phyloP scores from a whole-genome alignment of 2,797 vertebrate species.

The Eulemur coronatus region DNA sequence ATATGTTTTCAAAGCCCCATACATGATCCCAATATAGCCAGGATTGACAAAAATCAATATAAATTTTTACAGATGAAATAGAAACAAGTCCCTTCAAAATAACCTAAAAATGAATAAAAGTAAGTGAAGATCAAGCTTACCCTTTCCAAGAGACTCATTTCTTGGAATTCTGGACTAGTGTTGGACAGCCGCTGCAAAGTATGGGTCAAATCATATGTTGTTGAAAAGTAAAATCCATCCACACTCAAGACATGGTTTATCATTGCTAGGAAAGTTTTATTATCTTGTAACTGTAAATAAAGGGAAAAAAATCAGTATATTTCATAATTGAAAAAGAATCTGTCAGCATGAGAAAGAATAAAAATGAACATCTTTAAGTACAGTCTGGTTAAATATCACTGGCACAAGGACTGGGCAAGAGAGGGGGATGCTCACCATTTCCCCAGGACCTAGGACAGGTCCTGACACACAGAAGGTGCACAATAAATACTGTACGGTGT shows the following conservation, averaged over 20 bases:
- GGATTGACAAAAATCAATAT: background rate
- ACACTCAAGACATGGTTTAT: slow-evolving; percentile 92
- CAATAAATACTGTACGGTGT: accelerated
- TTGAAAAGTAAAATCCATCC: slow-evolving; percentile 97
- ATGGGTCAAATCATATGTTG: slow-evolving; percentile 95
- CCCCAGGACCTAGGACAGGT: background rate
- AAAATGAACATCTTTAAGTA: background rate
- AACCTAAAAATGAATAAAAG: background rate
- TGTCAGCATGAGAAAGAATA: background rate
- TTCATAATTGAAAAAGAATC: background rate
- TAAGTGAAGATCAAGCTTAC: slow-evolving; percentile 84
- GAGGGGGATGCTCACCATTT: too few species aligned
- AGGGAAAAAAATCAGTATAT: background rate
- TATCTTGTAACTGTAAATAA: slow-evolving; percentile 94
- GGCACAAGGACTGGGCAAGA: background rate
- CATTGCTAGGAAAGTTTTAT: slow-evolving; percentile 95
- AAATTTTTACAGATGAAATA: background rate
- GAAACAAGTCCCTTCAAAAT: background rate
- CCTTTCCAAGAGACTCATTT: slow-evolving; percentile 97
- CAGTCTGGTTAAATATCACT: background rate
- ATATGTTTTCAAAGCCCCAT: background rate
- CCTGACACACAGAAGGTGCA: background rate
- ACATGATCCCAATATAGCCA: background rate
- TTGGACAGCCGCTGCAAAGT: slow-evolving; percentile 95
- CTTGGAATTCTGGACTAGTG: slow-evolving; percentile 98